These are phyloP conservation scores for Sthenelais limicola DNA, from an alignment of 2,888 invertebrate genomes.

Conservation along the genomic window DNA sequence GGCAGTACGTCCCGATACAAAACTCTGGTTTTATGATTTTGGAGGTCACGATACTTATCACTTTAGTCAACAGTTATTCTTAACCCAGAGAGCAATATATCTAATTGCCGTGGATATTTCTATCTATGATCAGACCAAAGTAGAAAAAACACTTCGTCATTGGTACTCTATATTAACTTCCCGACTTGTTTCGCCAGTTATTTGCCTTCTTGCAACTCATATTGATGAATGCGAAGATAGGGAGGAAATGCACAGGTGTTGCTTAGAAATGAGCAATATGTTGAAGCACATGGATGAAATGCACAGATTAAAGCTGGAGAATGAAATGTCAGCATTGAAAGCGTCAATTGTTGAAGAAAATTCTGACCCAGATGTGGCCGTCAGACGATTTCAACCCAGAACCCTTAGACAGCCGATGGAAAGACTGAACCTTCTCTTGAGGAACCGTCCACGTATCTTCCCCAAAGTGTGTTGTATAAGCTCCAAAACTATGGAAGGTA, in stretches of 20 bases:
- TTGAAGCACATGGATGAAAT: neutral
- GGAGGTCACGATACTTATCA: slow-evolving; percentile 21
- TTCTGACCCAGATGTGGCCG: neutral
- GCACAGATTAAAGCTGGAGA: neutral
- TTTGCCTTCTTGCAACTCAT: slow-evolving; percentile 11
- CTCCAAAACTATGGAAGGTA: slow-evolving; percentile 19
- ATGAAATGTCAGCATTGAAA: neutral
- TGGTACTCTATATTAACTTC: slow-evolving; percentile 18
- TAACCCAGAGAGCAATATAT: slow-evolving; percentile 23
- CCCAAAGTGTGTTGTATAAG: slow-evolving; percentile 16
- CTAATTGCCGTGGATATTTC: slow-evolving; percentile 10
- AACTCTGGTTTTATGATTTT: slow-evolving; percentile 27
- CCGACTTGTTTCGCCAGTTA: slow-evolving; percentile 4
- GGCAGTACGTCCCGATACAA: slow-evolving; percentile 6
- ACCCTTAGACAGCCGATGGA: slow-evolving; percentile 18
- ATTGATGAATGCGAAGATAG: neutral
- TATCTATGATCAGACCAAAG: neutral
- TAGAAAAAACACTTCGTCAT: slow-evolving; percentile 1
- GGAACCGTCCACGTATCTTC: neutral
- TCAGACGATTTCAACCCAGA: slow-evolving; percentile 1
- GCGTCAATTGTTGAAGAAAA: neutral
- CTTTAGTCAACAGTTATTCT: slow-evolving; percentile 29
- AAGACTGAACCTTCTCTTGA: slow-evolving; percentile 11
- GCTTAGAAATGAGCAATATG: slow-evolving; percentile 4
- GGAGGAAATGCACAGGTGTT: neutral